Percentiles rank a stretch among this genome's conserved stretches.
phyloP scores from a whole-genome alignment of 1,140 invertebrate species.

The Brachionus sp. region DNA sequence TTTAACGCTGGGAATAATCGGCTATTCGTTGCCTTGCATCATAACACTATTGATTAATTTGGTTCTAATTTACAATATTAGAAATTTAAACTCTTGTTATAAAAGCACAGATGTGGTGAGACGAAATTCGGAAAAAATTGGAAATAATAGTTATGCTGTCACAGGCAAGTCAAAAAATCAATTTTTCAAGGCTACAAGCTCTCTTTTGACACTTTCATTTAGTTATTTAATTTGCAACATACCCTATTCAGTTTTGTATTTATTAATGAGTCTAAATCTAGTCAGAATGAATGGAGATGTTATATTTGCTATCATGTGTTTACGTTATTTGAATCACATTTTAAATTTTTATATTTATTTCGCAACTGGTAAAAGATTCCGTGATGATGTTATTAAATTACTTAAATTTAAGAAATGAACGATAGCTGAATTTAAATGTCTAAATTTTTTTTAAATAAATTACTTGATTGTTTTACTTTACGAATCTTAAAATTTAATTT shows the following conservation, averaged over 20 bases:
- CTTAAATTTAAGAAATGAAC: background rate
- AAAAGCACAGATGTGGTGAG: background rate
- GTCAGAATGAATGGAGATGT: constrained; percentile 33
- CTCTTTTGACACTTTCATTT: constrained; percentile 6
- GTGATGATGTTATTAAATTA: constrained; percentile 18
- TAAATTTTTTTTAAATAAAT: background rate
- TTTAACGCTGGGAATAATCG: constrained; percentile 22
- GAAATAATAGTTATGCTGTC: background rate
- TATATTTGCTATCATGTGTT: constrained; percentile 36
- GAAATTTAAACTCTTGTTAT: constrained; percentile 35
- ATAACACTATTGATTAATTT: constrained; percentile 36
- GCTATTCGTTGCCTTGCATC: constrained; percentile 37
- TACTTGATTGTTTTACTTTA: background rate
- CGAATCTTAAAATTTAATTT: background rate
- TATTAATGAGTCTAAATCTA: constrained; percentile 29
- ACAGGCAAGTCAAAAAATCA: background rate
- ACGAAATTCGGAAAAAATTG: background rate
- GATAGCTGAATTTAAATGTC: background rate
- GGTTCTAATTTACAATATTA: constrained; percentile 24
- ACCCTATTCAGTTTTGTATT: constrained; percentile 35
- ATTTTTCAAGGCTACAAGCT: constrained; percentile 35
- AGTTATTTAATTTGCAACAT: constrained; percentile 42
- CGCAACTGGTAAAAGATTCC: constrained; percentile 23
- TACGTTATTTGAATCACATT: constrained; percentile 36
- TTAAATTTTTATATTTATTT: constrained; percentile 45